phyloP scores from a whole-genome alignment of 1,140 invertebrate genomes.

The Drosophila pachea region DNA sequence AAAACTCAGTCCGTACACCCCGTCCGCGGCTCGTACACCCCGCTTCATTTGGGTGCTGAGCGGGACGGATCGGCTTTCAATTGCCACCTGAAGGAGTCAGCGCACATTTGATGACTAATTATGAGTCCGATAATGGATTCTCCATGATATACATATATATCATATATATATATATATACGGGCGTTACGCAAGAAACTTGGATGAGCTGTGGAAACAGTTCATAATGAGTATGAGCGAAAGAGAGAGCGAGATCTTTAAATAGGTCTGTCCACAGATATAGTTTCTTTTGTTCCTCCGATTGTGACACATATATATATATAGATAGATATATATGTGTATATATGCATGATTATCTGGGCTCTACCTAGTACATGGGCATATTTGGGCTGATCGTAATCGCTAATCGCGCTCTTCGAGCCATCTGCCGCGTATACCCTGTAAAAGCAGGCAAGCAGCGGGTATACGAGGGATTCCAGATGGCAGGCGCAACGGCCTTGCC shows the following conservation, averaged over 20 bases:
- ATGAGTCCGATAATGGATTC: not conserved
- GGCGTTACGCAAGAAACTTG: slow-evolving; percentile 8
- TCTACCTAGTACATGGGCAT: too few relatives aligned
- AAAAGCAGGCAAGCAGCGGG: too few relatives aligned
- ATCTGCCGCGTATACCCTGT: too few relatives aligned
- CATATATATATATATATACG: slow-evolving; percentile 6
- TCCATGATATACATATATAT: slow-evolving; percentile 4
- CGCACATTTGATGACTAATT: slow-evolving; percentile 8
- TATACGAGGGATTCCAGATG: too few relatives aligned
- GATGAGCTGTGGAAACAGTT: not conserved
- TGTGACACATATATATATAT: not conserved
- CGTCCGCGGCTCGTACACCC: too few relatives aligned
- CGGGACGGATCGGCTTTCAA: not conserved
- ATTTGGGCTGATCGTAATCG: too few relatives aligned
- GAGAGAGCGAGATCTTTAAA: not conserved
- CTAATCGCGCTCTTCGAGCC: too few relatives aligned
- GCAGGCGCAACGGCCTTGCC: too few relatives aligned
- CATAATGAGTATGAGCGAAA: slow-evolving; percentile 33
- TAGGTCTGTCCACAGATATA: slow-evolving; percentile 19
- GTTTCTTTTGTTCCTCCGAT: slow-evolving; percentile 21
- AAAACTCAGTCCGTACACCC: too few relatives aligned
- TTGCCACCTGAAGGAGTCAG: not conserved
- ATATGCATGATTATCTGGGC: not conserved
- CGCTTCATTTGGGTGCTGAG: not conserved
- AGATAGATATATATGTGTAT: not conserved